phyloP scores from a whole-genome alignment of 2,797 vertebrate genomes.

The Tapera naevia region DNA sequence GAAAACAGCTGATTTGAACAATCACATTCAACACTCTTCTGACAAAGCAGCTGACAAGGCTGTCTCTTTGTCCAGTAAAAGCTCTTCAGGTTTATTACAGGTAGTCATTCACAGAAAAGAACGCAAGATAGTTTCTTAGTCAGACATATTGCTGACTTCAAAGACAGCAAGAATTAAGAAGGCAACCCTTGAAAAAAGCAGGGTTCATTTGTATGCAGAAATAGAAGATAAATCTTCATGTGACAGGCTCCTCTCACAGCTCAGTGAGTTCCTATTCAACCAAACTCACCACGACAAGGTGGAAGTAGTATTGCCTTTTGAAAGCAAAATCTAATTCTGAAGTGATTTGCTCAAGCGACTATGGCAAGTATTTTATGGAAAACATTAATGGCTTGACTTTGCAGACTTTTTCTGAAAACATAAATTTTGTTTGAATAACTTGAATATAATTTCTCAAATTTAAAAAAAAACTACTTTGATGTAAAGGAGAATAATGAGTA shows the following conservation, averaged over 20 bases:
- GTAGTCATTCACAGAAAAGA: not conserved
- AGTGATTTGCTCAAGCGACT: not conserved
- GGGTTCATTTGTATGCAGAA: not conserved
- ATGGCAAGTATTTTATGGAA: not conserved
- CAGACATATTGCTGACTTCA: not conserved
- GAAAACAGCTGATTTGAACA: not conserved
- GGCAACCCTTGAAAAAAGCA: not conserved
- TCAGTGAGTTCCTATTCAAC: not conserved
- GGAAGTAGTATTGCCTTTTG: not conserved
- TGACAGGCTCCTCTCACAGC: not conserved
- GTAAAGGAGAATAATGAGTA: not conserved
- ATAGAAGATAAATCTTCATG: not conserved
- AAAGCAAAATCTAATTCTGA: not conserved
- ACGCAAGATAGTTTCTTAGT: not conserved
- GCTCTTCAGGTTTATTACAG: not conserved
- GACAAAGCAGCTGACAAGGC: not conserved
- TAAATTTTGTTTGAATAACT: not conserved
- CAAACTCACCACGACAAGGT: not conserved
- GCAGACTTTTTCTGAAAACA: not conserved
- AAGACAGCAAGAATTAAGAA: not conserved
- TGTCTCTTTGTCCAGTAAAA: not conserved
- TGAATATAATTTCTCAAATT: not conserved
- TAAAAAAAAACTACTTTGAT: not conserved
- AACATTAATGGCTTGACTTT: not conserved
- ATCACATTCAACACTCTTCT: not conserved